phyloP scores from a whole-genome alignment of 2,888 invertebrate species.

The Stegophylla sp. region DNA sequence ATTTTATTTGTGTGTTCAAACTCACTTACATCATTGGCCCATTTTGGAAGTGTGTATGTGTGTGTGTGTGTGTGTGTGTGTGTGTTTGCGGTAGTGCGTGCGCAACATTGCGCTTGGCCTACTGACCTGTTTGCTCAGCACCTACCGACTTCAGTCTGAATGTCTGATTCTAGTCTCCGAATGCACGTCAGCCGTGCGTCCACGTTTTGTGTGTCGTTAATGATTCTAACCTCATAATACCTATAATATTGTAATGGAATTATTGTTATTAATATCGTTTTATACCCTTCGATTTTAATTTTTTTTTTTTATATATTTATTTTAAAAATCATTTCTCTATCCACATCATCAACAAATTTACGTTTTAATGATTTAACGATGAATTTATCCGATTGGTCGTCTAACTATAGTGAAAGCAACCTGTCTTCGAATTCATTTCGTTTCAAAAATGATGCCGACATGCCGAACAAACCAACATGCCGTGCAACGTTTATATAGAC shows the following conservation, averaged over 20 bases:
- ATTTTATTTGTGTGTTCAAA: not conserved
- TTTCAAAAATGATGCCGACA: conserved; percentile 42
- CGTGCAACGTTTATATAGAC: conserved; percentile 42
- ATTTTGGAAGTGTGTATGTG: conserved; percentile 8
- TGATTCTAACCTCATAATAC: not conserved
- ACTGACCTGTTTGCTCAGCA: conserved; percentile 57
- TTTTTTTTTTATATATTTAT: not conserved
- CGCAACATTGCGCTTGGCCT: conserved; percentile 59
- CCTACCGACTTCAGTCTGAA: conserved; percentile 59
- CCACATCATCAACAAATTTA: not conserved
- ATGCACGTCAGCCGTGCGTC: not conserved
- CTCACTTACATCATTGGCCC: conserved; percentile 39
- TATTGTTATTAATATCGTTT: not conserved
- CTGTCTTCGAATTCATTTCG: conserved; percentile 28
- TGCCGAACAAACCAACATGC: conserved; percentile 9
- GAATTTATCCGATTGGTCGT: conserved; percentile 2
- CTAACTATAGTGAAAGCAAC: conserved; percentile 5
- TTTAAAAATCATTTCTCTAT: not conserved
- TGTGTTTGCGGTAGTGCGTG: conserved; percentile 57
- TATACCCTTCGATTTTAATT: not conserved
- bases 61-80: not conserved
- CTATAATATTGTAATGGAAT: not conserved
- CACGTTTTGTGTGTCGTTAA: not conserved
- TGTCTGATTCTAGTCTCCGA: conserved; percentile 55
- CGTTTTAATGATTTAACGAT: conserved; percentile 20